phyloP scores from a whole-genome alignment of 2,888 invertebrate species.

The Acrobasis suavella region DNA sequence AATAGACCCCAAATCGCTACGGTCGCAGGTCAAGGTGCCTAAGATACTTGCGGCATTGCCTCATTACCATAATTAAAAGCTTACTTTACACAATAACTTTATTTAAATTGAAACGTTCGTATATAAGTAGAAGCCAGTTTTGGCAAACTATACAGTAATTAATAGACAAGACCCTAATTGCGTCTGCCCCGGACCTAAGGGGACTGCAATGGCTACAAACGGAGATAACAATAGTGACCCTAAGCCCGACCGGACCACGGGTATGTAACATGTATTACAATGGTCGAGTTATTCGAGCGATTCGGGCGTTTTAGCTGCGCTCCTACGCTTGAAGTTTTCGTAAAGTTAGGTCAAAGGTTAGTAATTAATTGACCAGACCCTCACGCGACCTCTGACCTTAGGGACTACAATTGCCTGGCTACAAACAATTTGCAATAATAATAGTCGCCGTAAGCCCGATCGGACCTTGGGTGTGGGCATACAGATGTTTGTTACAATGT shows the following conservation, averaged over 20 bases:
- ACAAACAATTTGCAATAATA: not conserved
- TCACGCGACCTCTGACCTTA: not conserved
- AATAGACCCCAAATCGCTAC: no score
- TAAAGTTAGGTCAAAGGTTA: not conserved
- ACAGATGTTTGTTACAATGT: not conserved
- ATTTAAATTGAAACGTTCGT: no score
- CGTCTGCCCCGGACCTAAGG: not conserved
- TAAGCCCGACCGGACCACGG: not conserved
- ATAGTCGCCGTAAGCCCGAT: not conserved
- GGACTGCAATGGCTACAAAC: not conserved
- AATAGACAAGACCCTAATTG: not conserved
- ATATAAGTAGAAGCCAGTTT: no score
- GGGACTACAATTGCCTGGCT: not conserved
- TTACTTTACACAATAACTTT: no score
- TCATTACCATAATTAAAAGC: no score
- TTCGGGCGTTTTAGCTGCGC: no score
- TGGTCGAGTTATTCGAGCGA: not conserved
- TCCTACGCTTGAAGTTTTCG: no score
- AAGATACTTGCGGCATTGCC: no score
- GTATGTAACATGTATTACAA: not conserved
- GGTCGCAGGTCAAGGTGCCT: no score
- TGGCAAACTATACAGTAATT: not conserved
- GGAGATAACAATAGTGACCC: not conserved
- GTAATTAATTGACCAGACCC: not conserved
- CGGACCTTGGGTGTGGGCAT: not conserved